Percentiles rank a stretch among this genome's conserved stretches.
phyloP scores from a whole-genome alignment of 2,113 vertebrate genomes.

The Thermophis baileyi region DNA sequence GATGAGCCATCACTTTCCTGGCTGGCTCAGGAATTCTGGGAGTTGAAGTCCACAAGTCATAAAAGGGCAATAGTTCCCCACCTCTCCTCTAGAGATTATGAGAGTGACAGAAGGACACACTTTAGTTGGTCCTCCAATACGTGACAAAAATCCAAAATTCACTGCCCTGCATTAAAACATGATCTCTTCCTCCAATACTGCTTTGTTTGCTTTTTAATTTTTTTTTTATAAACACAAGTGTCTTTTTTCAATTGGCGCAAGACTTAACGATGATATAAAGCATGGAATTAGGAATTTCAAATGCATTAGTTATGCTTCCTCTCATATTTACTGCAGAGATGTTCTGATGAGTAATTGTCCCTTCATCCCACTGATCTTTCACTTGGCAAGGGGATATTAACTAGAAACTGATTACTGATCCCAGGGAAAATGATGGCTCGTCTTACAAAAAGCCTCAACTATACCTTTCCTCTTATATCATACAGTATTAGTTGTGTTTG shows the following conservation, averaged over 20 bases:
- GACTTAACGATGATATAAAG: not conserved
- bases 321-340: not conserved
- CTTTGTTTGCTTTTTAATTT: not conserved
- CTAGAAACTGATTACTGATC: not conserved
- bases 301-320: not conserved
- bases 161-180: not conserved
- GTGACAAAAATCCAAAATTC: not conserved
- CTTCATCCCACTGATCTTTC: no score
- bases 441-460: not conserved
- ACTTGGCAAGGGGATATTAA: not conserved
- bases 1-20: not conserved
- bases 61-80: not conserved
- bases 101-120: not conserved
- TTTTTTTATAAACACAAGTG: not conserved
- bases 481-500: not conserved
- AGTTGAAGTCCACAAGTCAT: not conserved
- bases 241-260: not conserved
- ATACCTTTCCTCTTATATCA: not conserved
- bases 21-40: no score
- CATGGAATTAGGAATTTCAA: not conserved
- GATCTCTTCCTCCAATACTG: not conserved
- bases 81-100: not conserved
- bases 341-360: not conserved
- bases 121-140: not conserved
- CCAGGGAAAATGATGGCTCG: not conserved